Base-by-base conservation (phyloP, 2,797 vertebrate genomes). In the Etheostoma nigrum region DNA sequence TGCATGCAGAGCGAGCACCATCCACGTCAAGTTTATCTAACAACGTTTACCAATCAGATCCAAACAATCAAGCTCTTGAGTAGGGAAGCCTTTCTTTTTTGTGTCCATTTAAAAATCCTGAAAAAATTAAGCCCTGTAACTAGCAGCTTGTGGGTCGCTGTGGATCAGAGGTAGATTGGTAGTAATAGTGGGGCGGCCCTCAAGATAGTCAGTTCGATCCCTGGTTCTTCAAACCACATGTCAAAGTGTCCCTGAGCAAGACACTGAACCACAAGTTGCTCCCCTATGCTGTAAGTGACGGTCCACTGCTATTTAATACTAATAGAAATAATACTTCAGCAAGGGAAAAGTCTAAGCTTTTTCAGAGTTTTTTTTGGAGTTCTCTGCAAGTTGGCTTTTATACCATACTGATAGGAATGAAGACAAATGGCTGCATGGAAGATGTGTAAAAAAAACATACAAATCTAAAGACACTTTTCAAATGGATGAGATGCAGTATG, bases 121-220 rank as follows among this genome's bases (percentile, higher is more conserved):
- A 76, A 87, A 82, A 81, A 89, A 83, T 87, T 61, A 74, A 84
- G 40, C 72, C 81, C 62, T 66, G 53, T 57, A 84, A 78, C 82
- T n/a, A 76, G 53, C 2, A 40, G 36, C 36, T 40, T 40, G 36
- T 40, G 36, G 36, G 36, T 40, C 10, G 36, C 36, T 36, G 36
- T 36, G 36, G 33, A 36, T 36, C 33, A 36, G 33, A 36, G 33
- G 9, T 36, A 36, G 36, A 36, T 9, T 36, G 36, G 9, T 36
- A 10, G 36, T 36, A 36, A 10, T 36, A 36, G 2, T 10, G 36
- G 36, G 36, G 2, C 36, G 36, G 36, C 36, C 36, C 9, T 36
- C 2, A 36, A 36, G 36, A 36, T 36, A 36, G 9, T 9, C 36
- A 7, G 36, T 36, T 36, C 0, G 9, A 36, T 10, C 36, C 9